These are phyloP conservation scores for Zosterops lateralis DNA, from an alignment of 2,113 vertebrate genomes.

Conservation along the genomic window DNA sequence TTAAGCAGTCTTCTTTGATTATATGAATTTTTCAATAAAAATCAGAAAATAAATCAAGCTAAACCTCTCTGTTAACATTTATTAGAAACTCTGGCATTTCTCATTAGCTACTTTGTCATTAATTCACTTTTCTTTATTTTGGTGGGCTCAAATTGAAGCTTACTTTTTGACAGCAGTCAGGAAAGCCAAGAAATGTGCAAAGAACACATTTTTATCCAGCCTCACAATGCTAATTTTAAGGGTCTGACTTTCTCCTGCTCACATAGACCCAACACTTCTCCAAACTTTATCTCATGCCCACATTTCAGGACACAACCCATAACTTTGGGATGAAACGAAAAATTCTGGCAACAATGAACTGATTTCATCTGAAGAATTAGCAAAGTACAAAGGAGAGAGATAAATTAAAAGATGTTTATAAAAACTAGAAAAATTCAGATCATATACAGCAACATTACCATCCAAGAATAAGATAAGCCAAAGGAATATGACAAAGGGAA, in stretches of 20 bases:
- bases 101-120: background rate
- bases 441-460: background rate
- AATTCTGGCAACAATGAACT: background rate
- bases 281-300: background rate
- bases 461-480: background rate
- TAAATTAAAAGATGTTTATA: background rate
- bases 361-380: background rate
- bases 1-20: background rate
- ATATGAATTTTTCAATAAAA: background rate
- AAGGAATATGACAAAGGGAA: background rate
- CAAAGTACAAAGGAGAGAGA: background rate
- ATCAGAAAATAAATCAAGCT: conserved; percentile 13
- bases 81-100: conserved; percentile 13
- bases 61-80: background rate
- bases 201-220: background rate
- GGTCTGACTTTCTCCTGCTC: background rate
- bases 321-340: background rate
- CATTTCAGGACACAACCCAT: background rate
- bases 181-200: background rate
- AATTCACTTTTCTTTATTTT: background rate
- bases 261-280: background rate
- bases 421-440: background rate
- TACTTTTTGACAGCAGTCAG: background rate
- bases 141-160: background rate
- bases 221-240: background rate